Evolutionary conservation across 2,888 invertebrate species (phyloP), one percentile per base, ranked within the genome.

Genomic region (Drosophila mimica): DNA sequence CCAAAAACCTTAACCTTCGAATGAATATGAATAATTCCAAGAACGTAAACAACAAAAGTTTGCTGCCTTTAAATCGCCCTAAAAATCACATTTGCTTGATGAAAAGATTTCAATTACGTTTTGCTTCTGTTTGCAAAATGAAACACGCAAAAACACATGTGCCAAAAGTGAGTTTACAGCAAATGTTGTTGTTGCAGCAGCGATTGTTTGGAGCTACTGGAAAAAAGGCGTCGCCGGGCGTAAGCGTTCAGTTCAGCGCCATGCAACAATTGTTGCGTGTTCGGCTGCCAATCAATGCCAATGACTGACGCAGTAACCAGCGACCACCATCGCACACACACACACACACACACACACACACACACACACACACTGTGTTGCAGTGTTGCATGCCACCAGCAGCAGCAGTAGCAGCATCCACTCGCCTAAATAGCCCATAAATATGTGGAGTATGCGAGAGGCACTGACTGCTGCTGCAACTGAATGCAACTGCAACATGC

Each of bases 221-320:
- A 43, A 54, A 34, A 57, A 63, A 62, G 61, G 67, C 65, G 68
- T 69, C 60, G 68, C 56, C 67, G 48, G 46, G 64, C 43, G 46
- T 57, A 70, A 70, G 73, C 75, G 67, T 57, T 56, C 81, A 74
- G 62, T 56, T 56, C 81, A 76, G 60, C 76, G 85, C 85, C 77
- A 87, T 88, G 87, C 88, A 89, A 87, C 89, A 87, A 87, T 87
- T 89, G 87, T 89, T 87, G 87, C 87, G 74, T 87, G 89, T 71
- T 87, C 79, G 73, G 74, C 89, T 86, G 89, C 85, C 85, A 85
- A 85, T 85, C 85, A 85, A 85, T 83, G 85, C 82, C 84, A 86
- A 75, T 86, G 87, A 79, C 79, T 88, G 89, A 75, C 65, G 77
- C 71, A 56, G 71, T 66, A 70, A 66, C 66, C 59, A 54, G 59